phyloP scores from a whole-genome alignment of 2,113 vertebrate species.

The Serinus canaria region DNA sequence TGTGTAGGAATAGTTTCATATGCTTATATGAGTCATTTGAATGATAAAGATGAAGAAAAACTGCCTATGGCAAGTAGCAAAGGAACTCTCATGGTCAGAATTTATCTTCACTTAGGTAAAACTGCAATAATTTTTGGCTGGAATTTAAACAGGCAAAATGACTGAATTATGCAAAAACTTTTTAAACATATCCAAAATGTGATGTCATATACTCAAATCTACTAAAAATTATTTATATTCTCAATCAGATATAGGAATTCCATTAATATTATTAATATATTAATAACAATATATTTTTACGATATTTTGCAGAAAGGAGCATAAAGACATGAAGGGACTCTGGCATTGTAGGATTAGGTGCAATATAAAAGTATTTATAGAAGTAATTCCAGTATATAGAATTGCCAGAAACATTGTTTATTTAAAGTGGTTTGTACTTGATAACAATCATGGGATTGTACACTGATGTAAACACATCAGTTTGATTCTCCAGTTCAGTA shows the following conservation, averaged over 20 bases:
- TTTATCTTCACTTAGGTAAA: neutral
- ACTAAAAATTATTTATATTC: neutral
- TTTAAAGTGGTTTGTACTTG: constrained; percentile 34
- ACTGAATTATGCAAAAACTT: neutral
- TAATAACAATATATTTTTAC: neutral
- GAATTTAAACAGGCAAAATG: neutral
- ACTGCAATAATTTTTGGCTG: neutral
- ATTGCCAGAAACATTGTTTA: constrained; percentile 28
- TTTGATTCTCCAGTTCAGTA: neutral
- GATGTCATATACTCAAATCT: neutral
- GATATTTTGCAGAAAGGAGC: neutral
- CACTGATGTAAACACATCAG: neutral
- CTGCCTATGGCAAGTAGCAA: neutral
- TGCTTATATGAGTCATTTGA: neutral
- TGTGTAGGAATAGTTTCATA: neutral
- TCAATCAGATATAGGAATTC: neutral
- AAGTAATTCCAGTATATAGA: neutral
- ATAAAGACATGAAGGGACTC: neutral
- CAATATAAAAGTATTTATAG: too few relatives aligned
- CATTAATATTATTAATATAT: neutral
- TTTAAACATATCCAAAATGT: neutral
- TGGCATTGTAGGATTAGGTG: constrained; percentile 14
- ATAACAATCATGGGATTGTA: neutral
- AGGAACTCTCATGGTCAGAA: neutral
- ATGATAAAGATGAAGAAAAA: neutral